Evolutionary conservation across 2,888 invertebrate species (phyloP), one percentile per base, ranked within the genome.

Genomic region (Anaspis maculata): DNA sequence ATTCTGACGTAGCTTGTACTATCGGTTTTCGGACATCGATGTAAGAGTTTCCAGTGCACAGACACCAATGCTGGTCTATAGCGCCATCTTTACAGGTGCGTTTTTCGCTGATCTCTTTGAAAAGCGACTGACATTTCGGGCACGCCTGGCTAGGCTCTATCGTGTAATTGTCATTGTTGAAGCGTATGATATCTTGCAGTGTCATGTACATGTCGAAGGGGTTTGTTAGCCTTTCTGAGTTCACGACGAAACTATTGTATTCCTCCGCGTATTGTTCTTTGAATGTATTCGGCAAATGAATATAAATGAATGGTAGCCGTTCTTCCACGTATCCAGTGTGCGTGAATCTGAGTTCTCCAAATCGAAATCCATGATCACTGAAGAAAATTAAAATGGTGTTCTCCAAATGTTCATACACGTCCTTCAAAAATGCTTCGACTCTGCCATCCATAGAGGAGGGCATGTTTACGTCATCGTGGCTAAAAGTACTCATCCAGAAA

Each of bases 401-500:
- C 24, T 78, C 71, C 27, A 80, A 55, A 6, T 76, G 67, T 0
- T 76, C 75, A 13, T 68, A 66, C n/a, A n/a, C n/a, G 15, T 72
- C 68, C 37, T 73, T 64, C 15, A 83, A 65, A 49, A 80, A 78
- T 12, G 68, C 61, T 25, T 71, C 67, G 31, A 83, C 57, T 33
- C 76, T 70, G 3, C 59, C 63, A 49, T 87, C 87, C 66, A 81
- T 77, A 6, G 76, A 70, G 12, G 79, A 72, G 0, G 79, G 75
- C 3, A 75, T 72, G 50, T 79, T 82, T 15, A 79, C 66, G 31
- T 73, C 70, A 42, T 83, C 77, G 55, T 85, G 85, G 48, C 82
- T 85, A 44, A 81, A 79, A 10, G 79, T 76, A 52, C 83, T 84
- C 44, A 81, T 74, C 86, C 86, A 87, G 56, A 86, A 84, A 10